Percentiles rank a stretch among this genome's conserved stretches.
phyloP scores from a whole-genome alignment of 2,888 invertebrate genomes.

The Biston stratarius region DNA sequence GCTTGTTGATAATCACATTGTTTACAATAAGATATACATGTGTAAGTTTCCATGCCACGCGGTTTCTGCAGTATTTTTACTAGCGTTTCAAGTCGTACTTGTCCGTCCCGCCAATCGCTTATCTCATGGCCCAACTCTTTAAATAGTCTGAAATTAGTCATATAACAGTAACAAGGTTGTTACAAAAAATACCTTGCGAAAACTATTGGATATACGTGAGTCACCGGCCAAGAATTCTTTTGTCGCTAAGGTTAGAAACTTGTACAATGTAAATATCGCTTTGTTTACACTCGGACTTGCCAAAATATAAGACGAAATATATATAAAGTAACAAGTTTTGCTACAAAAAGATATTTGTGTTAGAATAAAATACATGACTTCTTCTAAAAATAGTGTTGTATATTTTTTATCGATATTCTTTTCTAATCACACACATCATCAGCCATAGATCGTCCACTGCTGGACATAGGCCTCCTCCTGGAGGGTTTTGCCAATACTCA shows the following conservation, averaged over 20 bases:
- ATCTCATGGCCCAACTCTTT: slow-evolving; percentile 8
- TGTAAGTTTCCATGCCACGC: background rate
- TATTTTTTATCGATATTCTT: slow-evolving; percentile 14
- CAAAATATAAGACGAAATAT: slow-evolving; percentile 30
- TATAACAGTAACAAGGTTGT: slow-evolving; percentile 32
- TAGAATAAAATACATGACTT: slow-evolving; percentile 9
- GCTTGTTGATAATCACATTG: no score
- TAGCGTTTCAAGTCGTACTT: background rate
- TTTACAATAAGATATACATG: no score
- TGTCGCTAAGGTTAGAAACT: slow-evolving; percentile 41
- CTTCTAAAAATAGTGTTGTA: slow-evolving; percentile 7
- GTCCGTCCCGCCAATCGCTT: slow-evolving; percentile 1
- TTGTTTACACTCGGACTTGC: slow-evolving; percentile 44
- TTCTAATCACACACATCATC: no score
- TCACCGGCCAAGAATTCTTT: slow-evolving; percentile 39
- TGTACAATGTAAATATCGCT: slow-evolving; percentile 39
- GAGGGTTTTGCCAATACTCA: no score
- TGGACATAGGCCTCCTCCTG: no score
- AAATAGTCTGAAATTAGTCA: slow-evolving; percentile 39
- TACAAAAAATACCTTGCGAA: slow-evolving; percentile 41
- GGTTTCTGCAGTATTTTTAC: background rate
- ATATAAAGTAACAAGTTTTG: slow-evolving; percentile 26
- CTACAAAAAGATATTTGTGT: slow-evolving; percentile 22
- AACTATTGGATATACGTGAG: slow-evolving; percentile 33
- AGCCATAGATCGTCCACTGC: no score